phyloP scores from a whole-genome alignment of 1,140 invertebrate genomes.

The Scaptomyza graminum region DNA sequence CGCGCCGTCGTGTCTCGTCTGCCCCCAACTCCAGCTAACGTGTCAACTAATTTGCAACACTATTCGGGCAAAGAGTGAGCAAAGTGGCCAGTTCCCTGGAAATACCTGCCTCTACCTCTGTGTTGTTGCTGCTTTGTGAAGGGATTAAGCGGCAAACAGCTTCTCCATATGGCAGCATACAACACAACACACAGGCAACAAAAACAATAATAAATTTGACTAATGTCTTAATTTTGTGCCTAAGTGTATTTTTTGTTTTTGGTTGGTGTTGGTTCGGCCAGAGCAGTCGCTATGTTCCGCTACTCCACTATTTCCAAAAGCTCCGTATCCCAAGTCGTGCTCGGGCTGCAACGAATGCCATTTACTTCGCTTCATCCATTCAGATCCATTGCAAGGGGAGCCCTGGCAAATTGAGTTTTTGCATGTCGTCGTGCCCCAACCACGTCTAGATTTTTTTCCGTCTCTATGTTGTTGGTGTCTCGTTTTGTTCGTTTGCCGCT shows the following conservation, averaged over 20 bases:
- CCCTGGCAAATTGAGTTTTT: constrained; percentile 76
- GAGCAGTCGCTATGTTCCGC: constrained; percentile 30
- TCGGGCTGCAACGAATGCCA: constrained; percentile 75
- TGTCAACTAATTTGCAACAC: constrained; percentile 82
- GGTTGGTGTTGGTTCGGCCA: constrained; percentile 48
- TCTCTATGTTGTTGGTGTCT: not conserved
- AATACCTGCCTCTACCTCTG: constrained; percentile 71
- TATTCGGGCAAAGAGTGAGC: constrained; percentile 40
- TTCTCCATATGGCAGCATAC: constrained; percentile 16
- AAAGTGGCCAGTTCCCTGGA: constrained; percentile 66
- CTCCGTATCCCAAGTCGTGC: constrained; percentile 51
- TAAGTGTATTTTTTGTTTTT: constrained; percentile 61
- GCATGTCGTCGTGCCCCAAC: constrained; percentile 60
- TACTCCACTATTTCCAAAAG: constrained; percentile 28
- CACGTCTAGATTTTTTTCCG: constrained; percentile 59
- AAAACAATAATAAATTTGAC: constrained; percentile 58
- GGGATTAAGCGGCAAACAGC: constrained; percentile 59
- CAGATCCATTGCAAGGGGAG: constrained; percentile 12
- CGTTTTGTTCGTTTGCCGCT: constrained; percentile 43
- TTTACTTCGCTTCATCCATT: constrained; percentile 78
- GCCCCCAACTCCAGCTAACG: constrained; percentile 51
- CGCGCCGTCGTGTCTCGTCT: constrained; percentile 58
- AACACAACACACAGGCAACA: constrained; percentile 3
- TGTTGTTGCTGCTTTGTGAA: constrained; percentile 29
- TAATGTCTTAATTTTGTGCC: constrained; percentile 81